phyloP scores from a whole-genome alignment of 1,140 invertebrate genomes.

The Camponotus floridanus region DNA sequence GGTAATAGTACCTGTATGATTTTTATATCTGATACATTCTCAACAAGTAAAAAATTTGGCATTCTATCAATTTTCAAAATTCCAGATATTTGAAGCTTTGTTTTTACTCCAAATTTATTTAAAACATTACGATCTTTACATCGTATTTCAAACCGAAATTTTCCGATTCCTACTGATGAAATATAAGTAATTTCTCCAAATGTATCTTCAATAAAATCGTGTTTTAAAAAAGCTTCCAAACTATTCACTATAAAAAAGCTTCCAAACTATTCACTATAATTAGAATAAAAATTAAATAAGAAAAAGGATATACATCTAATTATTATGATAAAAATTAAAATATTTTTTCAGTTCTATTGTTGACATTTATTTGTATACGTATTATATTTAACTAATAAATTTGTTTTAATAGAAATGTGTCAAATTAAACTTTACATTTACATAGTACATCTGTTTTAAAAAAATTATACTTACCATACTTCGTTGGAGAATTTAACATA shows the following conservation, averaged over 20 bases:
- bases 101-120: not conserved
- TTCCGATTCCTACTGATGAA: not conserved
- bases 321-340: too few species aligned
- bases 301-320: too few species aligned
- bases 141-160: not conserved
- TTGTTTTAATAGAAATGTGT: too few species aligned
- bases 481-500: too few species aligned
- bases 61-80: not conserved
- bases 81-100: constrained; percentile 12
- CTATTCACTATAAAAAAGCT: too few species aligned
- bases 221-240: not conserved
- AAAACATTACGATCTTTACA: not conserved
- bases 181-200: not conserved
- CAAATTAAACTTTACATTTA: too few species aligned
- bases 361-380: too few species aligned
- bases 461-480: too few species aligned
- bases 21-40: not conserved
- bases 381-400: too few species aligned
- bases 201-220: not conserved
- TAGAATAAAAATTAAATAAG: not conserved
- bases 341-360: too few species aligned
- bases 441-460: too few species aligned
- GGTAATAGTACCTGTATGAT: not conserved
- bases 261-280: constrained; percentile 1
- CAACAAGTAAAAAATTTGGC: not conserved